phyloP scores from a whole-genome alignment of 2,797 vertebrate genomes.

The Ptychobarbus kaznakovi region DNA sequence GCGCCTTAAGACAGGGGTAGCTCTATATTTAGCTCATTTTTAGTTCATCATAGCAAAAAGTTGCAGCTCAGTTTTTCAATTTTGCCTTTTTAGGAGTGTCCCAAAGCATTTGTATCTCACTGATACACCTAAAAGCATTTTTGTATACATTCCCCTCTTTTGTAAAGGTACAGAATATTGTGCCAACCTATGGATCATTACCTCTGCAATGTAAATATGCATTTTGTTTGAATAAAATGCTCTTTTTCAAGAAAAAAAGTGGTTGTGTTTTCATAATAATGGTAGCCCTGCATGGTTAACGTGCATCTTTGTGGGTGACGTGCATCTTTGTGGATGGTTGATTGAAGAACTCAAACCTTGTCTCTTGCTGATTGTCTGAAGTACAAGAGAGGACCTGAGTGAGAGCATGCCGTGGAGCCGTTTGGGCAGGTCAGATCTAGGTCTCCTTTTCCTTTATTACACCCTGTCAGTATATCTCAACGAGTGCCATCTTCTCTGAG shows the following conservation, averaged over 20 bases:
- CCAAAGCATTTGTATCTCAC: constrained; percentile 38
- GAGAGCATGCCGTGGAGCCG: not conserved
- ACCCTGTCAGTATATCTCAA: constrained; percentile 66
- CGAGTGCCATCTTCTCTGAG: constrained; percentile 67
- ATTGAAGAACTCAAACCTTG: constrained; percentile 43
- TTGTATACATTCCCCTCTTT: constrained; percentile 65
- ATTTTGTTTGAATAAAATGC: constrained; percentile 85
- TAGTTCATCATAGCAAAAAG: constrained; percentile 2
- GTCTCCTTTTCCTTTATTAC: constrained; percentile 69
- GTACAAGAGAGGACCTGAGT: constrained; percentile 27
- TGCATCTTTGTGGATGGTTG: constrained; percentile 28
- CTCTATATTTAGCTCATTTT: constrained; percentile 25
- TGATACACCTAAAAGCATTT: constrained; percentile 51
- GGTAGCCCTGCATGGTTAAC: not conserved
- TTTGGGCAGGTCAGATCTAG: constrained; percentile 49
- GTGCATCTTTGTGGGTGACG: not conserved
- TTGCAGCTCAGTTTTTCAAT: constrained; percentile 32
- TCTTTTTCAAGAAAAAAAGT: constrained; percentile 67
- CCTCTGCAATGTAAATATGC: constrained; percentile 78
- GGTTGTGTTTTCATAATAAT: not conserved
- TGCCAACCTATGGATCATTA: constrained; percentile 66
- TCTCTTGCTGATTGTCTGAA: constrained; percentile 28
- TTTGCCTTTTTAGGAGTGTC: constrained; percentile 44
- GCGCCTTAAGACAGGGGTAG: constrained; percentile 45
- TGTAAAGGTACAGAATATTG: constrained; percentile 68